Conservation (phyloP, 2,888 invertebrate species). For the Unio pictorum region DNA sequence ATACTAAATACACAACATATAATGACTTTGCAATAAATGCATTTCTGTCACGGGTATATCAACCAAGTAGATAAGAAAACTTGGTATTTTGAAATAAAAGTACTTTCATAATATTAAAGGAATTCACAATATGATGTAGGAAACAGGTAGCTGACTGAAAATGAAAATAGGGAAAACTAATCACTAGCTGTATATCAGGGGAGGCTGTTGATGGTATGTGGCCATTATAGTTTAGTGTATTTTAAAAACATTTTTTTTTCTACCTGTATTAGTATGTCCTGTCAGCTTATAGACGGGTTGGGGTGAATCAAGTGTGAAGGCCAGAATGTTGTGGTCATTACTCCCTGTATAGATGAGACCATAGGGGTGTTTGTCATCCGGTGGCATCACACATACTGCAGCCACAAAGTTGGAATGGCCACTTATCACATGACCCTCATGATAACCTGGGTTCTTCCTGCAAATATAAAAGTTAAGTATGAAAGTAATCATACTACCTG, state of each 20-base stretch:
- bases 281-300: constrained; percentile 80
- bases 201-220: neutral
- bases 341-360: constrained; percentile 91
- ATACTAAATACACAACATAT: too few relatives aligned
- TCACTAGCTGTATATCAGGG: neutral
- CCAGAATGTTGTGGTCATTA: constrained; percentile 87
- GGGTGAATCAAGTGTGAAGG: constrained; percentile 82
- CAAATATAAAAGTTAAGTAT: constrained; percentile 45
- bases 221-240: neutral
- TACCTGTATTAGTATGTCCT: constrained; percentile 73
- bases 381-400: constrained; percentile 84
- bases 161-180: neutral
- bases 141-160: neutral
- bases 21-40: too few relatives aligned
- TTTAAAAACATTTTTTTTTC: neutral
- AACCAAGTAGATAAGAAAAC: too few relatives aligned
- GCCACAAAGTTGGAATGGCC: constrained; percentile 91
- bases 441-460: constrained; percentile 70
- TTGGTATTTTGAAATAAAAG: too few relatives aligned
- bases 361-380: constrained; percentile 80
- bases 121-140: neutral
- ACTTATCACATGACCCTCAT: constrained; percentile 66
- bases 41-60: too few relatives aligned
- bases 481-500: too few relatives aligned
- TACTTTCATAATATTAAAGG: too few relatives aligned